Percentiles rank a stretch among this genome's conserved stretches.
Evolutionary conservation across 2,888 invertebrate species (phyloP).

Genomic region (Sinotaia quadrata): DNA sequence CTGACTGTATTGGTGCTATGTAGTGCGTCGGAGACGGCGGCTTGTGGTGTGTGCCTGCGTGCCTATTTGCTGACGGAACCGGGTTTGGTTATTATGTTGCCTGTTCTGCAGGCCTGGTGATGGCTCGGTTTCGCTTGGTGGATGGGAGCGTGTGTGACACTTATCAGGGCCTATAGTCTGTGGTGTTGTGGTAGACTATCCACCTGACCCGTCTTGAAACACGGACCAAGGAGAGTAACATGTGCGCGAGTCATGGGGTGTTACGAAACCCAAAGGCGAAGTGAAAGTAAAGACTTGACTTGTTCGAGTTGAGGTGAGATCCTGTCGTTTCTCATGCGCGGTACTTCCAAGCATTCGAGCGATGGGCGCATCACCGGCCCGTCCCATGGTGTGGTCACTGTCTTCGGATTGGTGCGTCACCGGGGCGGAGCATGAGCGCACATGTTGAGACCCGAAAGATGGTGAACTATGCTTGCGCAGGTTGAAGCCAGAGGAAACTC

Average conservation of each 20-base stretch:
- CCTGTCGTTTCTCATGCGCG: conserved; percentile 36
- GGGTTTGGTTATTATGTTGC: too few relatives aligned
- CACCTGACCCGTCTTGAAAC: conserved; percentile 83
- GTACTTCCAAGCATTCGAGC: too few relatives aligned
- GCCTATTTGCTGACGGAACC: too few relatives aligned
- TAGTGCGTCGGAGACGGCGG: too few relatives aligned
- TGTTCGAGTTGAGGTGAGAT: conserved; percentile 42
- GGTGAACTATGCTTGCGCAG: conserved; percentile 17
- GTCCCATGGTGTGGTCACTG: conserved; percentile 7
- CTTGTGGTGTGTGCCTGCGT: too few relatives aligned
- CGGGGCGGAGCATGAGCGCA: conserved; percentile 15
- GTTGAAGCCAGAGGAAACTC: conserved; percentile 25
- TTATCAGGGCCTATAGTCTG: conserved; percentile 16
- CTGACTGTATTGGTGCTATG: too few relatives aligned
- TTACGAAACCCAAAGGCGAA: conserved; percentile 78
- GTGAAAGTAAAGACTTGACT: conserved; percentile 78
- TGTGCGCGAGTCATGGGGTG: conserved; percentile 82
- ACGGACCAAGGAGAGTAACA: conserved; percentile 84
- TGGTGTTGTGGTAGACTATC: conserved; percentile 42
- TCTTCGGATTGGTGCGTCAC: too few relatives aligned
- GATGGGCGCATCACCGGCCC: conserved; percentile 18
- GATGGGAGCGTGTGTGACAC: conserved; percentile 1
- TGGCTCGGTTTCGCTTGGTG: background rate
- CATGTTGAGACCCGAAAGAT: conserved; percentile 24
- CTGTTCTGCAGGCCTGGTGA: too few relatives aligned